Base-by-base conservation (phyloP, 2,888 invertebrate genomes). In the Pogonocherus hispidulus region DNA sequence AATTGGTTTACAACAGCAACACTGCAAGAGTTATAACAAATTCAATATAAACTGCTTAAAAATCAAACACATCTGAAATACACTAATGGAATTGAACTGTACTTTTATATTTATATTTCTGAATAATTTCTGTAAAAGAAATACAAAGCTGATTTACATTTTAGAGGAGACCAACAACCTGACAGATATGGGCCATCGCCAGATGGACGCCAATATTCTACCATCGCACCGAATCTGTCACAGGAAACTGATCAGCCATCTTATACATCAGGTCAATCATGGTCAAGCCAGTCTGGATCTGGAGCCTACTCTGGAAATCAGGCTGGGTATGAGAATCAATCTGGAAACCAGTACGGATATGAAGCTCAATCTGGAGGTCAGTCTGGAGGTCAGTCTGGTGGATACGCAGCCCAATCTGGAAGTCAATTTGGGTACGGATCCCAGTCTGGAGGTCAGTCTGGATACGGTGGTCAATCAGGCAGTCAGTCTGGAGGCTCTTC, bases 91-190 rank as follows among this genome's bases (percentile, higher is more conserved):
- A n/a, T n/a, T n/a, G n/a, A n/a, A n/a, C n/a, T n/a, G n/a, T n/a
- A n/a, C n/a, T n/a, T n/a, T n/a, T n/a, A n/a, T n/a, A n/a, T n/a
- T n/a, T n/a, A n/a, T n/a, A n/a, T n/a, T n/a, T n/a, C n/a, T n/a
- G n/a, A n/a, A n/a, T n/a, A n/a, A n/a, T n/a, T n/a, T n/a, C n/a
- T n/a, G n/a, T n/a, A n/a, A n/a, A n/a, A n/a, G n/a, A n/a, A n/a
- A n/a, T n/a, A n/a, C n/a, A n/a, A n/a, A n/a, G n/a, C n/a, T n/a
- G n/a, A n/a, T n/a, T 51, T 49, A 49, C 23, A 18, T 52, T 44
- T 2, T 37, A 70, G 70, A 27, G 67, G 67, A 16, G 70, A 70
- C 16, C 64, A 67, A 54, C 56, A 63, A n/a, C 60, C 57, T 18
- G 27, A 27, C 3, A 8, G 27, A 3, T 27, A 27, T 8, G 8